Evolutionary conservation across 2,888 invertebrate genomes (phyloP).

Genomic region (Luperina nickerlii): DNA sequence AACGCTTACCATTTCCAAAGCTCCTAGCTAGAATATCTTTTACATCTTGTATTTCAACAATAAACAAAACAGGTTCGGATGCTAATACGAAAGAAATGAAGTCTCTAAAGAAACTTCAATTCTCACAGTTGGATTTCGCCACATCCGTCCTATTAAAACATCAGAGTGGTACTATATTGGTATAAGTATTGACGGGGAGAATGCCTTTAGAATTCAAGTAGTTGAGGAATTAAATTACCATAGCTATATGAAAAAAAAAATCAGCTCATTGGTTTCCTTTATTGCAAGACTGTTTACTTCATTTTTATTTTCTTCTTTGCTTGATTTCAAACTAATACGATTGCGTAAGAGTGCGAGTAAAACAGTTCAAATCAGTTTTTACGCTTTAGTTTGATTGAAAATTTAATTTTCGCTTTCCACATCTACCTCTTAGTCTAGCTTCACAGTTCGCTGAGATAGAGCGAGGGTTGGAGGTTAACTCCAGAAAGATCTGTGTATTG

Average conservation of each 20-base stretch:
- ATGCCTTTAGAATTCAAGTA: conserved; percentile 2
- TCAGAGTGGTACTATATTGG: conserved; percentile 25
- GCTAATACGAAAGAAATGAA: conserved; percentile 61
- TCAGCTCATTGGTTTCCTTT: not conserved
- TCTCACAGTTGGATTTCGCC: conserved; percentile 57
- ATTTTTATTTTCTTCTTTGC: not conserved
- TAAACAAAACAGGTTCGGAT: conserved; percentile 62
- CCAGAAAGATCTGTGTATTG: conserved; percentile 12
- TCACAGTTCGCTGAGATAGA: conserved; percentile 22
- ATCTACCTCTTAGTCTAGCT: conserved; percentile 10
- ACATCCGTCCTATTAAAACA: conserved; percentile 61
- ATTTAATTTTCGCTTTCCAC: conserved; percentile 44
- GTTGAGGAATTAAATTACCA: not conserved
- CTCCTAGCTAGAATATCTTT: conserved; percentile 49
- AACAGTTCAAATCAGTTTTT: conserved; percentile 29
- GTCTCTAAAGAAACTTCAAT: conserved; percentile 52
- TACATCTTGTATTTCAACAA: conserved; percentile 58
- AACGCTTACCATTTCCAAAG: conserved; percentile 49
- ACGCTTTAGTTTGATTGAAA: conserved; percentile 48
- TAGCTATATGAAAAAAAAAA: not conserved
- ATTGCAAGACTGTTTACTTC: not conserved
- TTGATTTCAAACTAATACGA: not conserved
- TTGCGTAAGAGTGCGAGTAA: not conserved
- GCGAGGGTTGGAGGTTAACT: conserved; percentile 16
- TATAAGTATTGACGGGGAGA: conserved; percentile 2